A percentile compares a stretch with the other conserved stretches of the same genome.
Conservation (phyloP, 1,140 invertebrate genomes). For the Chionoecetes opilio region DNA sequence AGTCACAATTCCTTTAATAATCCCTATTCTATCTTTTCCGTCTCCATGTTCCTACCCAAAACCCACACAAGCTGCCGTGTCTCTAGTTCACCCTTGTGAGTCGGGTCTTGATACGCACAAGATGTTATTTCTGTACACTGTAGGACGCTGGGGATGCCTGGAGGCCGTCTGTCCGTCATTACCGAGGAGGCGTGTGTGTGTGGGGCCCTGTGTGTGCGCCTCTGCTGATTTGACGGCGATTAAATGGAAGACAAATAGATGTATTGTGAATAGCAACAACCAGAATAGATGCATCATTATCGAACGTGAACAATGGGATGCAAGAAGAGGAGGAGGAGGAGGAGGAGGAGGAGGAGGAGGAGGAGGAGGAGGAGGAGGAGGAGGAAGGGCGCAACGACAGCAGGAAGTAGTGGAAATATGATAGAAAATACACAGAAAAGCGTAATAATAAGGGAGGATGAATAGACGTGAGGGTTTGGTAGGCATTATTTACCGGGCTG, state of each 20-base stretch:
- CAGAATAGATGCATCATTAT: slow-evolving; percentile 30
- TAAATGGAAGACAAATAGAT: slow-evolving; percentile 30
- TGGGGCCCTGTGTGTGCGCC: background rate
- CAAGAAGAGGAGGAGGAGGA: background rate
- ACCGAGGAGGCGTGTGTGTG: background rate
- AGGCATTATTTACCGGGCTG: background rate
- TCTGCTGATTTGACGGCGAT: background rate
- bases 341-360: background rate
- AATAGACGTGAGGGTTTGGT: background rate
- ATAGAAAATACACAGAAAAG: background rate
- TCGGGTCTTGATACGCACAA: no score
- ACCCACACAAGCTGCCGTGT: no score
- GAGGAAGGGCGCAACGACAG: background rate
- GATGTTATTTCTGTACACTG: no score
- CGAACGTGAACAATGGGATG: background rate
- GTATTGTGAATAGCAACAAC: slow-evolving; percentile 9
- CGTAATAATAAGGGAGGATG: background rate
- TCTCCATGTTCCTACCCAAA: no score
- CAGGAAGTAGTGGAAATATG: background rate
- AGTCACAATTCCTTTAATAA: no score
- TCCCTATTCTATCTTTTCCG: no score
- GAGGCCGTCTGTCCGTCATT: background rate
- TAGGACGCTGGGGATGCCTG: background rate
- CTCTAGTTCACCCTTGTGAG: no score
- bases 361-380: background rate